phyloP scores from a whole-genome alignment of 2,797 vertebrate genomes.

The Steatocranus sp. region DNA sequence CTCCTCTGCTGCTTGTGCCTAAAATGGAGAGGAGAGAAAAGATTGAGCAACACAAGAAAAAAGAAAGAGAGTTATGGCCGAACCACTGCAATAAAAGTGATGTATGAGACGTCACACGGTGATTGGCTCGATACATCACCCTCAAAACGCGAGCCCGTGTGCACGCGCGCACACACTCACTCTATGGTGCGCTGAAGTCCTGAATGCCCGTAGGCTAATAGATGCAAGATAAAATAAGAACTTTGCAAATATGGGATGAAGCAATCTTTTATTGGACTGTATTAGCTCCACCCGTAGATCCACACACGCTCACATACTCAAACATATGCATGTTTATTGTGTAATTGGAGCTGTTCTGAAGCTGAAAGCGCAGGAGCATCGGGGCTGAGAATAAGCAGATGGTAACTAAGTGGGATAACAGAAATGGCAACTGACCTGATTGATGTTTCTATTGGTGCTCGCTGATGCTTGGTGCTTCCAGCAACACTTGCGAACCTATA shows the following conservation, averaged over 20 bases:
- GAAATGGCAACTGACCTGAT: slow-evolving; percentile 20
- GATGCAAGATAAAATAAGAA: slow-evolving; percentile 59
- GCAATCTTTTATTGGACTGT: slow-evolving; percentile 36
- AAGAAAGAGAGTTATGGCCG: slow-evolving; percentile 52
- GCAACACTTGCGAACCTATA: background rate
- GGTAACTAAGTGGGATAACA: slow-evolving; percentile 28
- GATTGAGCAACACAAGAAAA: slow-evolving; percentile 52
- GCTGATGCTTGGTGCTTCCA: slow-evolving; percentile 24
- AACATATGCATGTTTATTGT: background rate
- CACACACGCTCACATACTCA: background rate
- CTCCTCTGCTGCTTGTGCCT: background rate
- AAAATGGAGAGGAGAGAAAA: slow-evolving; percentile 28
- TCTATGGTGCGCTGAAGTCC: slow-evolving; percentile 24
- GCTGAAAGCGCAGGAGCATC: slow-evolving; percentile 11
- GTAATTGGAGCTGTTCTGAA: slow-evolving; percentile 23
- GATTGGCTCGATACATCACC: slow-evolving; percentile 72
- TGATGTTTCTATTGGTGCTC: slow-evolving; percentile 37
- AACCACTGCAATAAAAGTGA: slow-evolving; percentile 75
- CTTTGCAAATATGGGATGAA: slow-evolving; percentile 44
- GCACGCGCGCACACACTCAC: background rate
- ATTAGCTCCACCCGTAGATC: slow-evolving; percentile 7
- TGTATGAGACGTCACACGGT: slow-evolving; percentile 67
- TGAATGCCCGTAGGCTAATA: slow-evolving; percentile 56
- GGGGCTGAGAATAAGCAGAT: slow-evolving; percentile 24
- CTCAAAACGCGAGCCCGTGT: slow-evolving; percentile 22